A percentile compares a stretch with the other conserved stretches of the same genome.
Conservation (phyloP, 2,888 invertebrate genomes). For the Diarsia rubi region DNA sequence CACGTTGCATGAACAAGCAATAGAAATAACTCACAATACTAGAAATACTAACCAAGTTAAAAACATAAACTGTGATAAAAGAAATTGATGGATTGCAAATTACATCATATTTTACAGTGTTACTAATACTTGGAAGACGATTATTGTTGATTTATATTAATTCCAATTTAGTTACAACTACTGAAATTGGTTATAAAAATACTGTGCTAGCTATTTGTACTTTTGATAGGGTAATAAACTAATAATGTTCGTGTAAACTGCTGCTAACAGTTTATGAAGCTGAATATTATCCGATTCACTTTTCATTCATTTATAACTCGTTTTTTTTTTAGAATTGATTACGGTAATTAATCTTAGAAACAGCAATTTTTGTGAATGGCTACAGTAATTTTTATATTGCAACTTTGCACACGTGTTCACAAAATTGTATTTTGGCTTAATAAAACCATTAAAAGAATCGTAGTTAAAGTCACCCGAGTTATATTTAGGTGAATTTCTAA, state of each 20-base stretch:
- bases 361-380: background rate
- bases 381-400: background rate
- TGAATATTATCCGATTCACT: background rate
- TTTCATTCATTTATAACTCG: background rate
- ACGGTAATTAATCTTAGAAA: background rate
- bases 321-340: background rate
- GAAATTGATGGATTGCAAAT: slow-evolving; percentile 7
- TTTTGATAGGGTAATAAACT: background rate
- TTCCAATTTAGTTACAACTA: background rate
- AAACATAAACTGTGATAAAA: background rate
- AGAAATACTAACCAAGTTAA: background rate
- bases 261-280: background rate
- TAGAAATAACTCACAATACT: background rate
- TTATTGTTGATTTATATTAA: slow-evolving; percentile 13
- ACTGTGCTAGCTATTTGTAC: background rate
- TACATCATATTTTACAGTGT: background rate
- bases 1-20: background rate
- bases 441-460: background rate
- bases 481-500: background rate
- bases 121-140: background rate
- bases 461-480: background rate
- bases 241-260: background rate
- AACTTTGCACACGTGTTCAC: background rate
- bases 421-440: background rate
- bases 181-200: slow-evolving; percentile 3